Evolutionary conservation across 2,888 invertebrate genomes (phyloP), one percentile per base, ranked within the genome.

Genomic region (Gisinianus flammeolus): DNA sequence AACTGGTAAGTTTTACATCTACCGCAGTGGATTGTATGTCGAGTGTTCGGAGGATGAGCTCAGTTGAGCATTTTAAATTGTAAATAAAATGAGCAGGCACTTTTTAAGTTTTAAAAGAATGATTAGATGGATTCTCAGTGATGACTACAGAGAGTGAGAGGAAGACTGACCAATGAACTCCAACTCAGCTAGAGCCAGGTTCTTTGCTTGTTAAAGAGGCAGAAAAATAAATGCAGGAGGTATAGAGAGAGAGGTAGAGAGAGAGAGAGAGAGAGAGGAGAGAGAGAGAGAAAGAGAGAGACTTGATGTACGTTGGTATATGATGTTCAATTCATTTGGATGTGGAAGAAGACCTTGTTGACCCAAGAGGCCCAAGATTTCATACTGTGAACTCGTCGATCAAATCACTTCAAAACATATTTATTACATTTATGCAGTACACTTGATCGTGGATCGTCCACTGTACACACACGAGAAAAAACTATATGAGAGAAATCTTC

Each of bases 371-470:
- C 68, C 68, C 76, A 67, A 35, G 52, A n/a, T n/a, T n/a, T n/a
- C n/a, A n/a, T n/a, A n/a, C 76, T 76, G 76, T 56, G 76, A 19
- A 68, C 69, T 68, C 69, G 68, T 76, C 69, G 58, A 76, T 76
- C 69, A 76, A 76, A 69, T 74, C 69, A 58, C 28, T 58, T 31
- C 22, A 69, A 58, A 68, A 69, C 76, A 68, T 76, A 76, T 76
- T 76, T 76, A 76, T 76, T 76, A 76, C 69, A 68, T 69, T 56
- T 56, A 76, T 69, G 76, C n/a, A n/a, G n/a, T 68, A 69, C 76
- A 76, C 44, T 31, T 52, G 19, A 33, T 54, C 44, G 19, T n/a
- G n/a, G n/a, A n/a, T n/a, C n/a, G n/a, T n/a, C n/a, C n/a, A n/a
- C n/a, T 16, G 2, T 16, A 44, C 6, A 6, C 19, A 19, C 12